Evolutionary conservation across 23 tunicate genomes (phyloP).

Genomic region (Trididemnum miniatum): DNA sequence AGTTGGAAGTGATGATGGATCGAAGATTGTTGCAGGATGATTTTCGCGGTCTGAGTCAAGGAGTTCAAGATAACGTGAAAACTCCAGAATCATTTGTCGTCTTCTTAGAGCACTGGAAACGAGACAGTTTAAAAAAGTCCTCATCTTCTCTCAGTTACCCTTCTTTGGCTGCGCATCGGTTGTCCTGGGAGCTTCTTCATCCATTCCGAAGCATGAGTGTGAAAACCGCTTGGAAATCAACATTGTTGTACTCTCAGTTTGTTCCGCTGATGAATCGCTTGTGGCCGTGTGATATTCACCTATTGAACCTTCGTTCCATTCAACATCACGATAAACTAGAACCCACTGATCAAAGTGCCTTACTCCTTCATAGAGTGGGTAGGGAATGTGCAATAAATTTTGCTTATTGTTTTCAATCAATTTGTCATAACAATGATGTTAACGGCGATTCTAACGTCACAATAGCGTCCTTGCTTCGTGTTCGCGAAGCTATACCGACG

Average conservation of each 20-base stretch:
- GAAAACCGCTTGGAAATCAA: neutral
- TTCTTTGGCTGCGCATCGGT: constrained; percentile 59
- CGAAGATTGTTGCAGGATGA: constrained; percentile 96
- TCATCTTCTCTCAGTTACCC: constrained; percentile 42
- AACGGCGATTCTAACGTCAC: constrained; percentile 1
- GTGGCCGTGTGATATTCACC: constrained; percentile 69
- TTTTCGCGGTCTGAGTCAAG: constrained; percentile 92
- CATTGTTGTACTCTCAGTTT: neutral
- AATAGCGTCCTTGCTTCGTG: constrained; percentile 40
- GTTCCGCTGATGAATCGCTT: constrained; percentile 4
- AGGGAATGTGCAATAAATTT: constrained; percentile 62
- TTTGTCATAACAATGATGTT: constrained; percentile 4
- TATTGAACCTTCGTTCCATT: constrained; percentile 67
- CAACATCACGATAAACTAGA: constrained; percentile 18
- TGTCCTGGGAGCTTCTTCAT: constrained; percentile 69
- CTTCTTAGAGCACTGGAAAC: constrained; percentile 65
- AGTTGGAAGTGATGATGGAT: constrained; percentile 88
- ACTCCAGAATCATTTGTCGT: constrained; percentile 81
- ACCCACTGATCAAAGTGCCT: constrained; percentile 67
- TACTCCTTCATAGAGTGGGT: constrained; percentile 81
- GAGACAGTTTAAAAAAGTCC: constrained; percentile 15
- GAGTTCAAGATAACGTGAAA: constrained; percentile 68
- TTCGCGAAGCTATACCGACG: constrained; percentile 16
- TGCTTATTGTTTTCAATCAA: constrained; percentile 19
- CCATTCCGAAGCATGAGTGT: constrained; percentile 52